Evolutionary conservation across 2,113 vertebrate genomes (phyloP).

Genomic region (Psophia crepitans): DNA sequence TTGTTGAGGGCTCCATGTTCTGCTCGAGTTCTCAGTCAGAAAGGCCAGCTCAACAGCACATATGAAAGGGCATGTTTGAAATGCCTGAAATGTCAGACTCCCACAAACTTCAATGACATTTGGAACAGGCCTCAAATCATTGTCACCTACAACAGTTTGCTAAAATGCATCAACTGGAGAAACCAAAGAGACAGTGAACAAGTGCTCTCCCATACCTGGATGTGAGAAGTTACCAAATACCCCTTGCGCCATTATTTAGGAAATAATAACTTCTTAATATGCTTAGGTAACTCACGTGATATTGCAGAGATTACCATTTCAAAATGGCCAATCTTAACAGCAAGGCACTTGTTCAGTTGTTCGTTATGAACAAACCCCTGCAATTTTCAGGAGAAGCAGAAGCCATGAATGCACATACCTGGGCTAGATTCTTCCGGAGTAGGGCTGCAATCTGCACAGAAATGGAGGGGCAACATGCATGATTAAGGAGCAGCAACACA

Average conservation of each 20-base stretch:
- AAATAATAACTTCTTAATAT: background rate
- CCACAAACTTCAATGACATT: background rate
- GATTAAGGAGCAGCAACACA: constrained; percentile 84
- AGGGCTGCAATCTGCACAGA: constrained; percentile 92
- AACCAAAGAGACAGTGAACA: background rate
- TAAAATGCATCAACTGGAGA: background rate
- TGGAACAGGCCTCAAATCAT: background rate
- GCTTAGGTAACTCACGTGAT: background rate
- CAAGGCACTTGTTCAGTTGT: constrained; percentile 5
- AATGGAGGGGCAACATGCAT: constrained; percentile 90
- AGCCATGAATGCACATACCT: constrained; percentile 86
- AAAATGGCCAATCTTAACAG: background rate
- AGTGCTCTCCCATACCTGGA: background rate
- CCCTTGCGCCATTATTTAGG: background rate
- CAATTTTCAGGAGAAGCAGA: constrained; percentile 44
- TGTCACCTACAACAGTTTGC: background rate
- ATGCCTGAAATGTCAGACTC: background rate
- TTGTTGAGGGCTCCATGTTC: background rate
- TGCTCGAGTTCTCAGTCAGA: background rate
- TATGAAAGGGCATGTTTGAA: background rate
- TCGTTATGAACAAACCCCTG: background rate
- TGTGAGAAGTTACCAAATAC: background rate
- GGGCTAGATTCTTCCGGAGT: constrained; percentile 86
- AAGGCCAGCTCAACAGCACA: background rate
- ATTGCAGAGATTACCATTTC: background rate